Evolutionary conservation across 1,140 invertebrate genomes (phyloP), one percentile per base, ranked within the genome.

Genomic region (Eriosoma lanigerum): DNA sequence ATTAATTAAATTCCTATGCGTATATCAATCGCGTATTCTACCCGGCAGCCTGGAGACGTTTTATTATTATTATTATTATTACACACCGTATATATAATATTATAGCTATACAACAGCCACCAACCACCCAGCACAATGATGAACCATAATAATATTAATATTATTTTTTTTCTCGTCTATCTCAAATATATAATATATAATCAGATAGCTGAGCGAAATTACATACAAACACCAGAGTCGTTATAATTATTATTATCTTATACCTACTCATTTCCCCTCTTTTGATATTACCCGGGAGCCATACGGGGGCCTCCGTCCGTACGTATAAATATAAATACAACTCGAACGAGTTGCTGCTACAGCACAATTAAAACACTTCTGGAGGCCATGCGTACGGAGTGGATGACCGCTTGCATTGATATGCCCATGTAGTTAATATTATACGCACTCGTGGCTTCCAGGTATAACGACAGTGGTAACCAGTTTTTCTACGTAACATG

Each of bases 341-440:
- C 21, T 3, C 3, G 75, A 44, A 56, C 54, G 66, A 58, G 56
- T 38, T 19, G 29, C 52, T 38, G 56, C 17, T 15, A 56, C 21
- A 58, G 73, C 38, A 46, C 75, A 78, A 78, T 78, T 78, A 78
- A 78, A 78, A 78, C 75, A 56, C 75, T 78, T 78, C 75, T 78
- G 75, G 75, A 78, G 75, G 75, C 75, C 75, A 78, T 62, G 38
- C 9, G 46, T 24, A 52, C 44, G 56, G 75, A 78, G 75, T 62
- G 56, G 75, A 78, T 78, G 75, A 78, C 75, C 75, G 75, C 56
- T 60, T 21, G 75, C 46, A 56, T 78, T 60, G 75, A 58, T 78
- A 60, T 52, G 68, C 46, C 68, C 17, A 24, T 72, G 21, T 75
- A 38, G 72, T 78, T 78, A 78, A 78, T 62, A 78, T 78, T 62